Base-by-base conservation (phyloP, 2,797 vertebrate genomes). In the Amblyopsis hoosieri region DNA sequence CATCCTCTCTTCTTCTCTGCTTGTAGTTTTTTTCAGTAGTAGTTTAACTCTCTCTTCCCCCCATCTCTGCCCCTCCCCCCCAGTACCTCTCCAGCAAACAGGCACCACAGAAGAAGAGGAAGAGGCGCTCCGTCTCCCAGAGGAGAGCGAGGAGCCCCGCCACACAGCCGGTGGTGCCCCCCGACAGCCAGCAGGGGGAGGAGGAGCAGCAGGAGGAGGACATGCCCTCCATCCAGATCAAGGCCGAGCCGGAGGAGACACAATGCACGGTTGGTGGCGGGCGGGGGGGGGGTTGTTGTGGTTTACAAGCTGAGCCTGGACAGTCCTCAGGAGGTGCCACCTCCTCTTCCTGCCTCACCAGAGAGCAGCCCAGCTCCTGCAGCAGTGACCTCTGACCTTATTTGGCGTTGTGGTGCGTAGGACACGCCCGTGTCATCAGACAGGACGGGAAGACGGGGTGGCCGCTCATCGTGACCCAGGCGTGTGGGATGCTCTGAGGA, bases 181-280 rank as follows among this genome's bases (percentile, higher is more conserved):
- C n/a, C 71, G 59, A 1, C 64, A 72, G 0, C 17, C 17, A 5
- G 53, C 10, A 61, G 69, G 61, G 78, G 62, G 61, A 79, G 54
- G 78, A 81, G 75, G 71, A 81, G 78, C 68, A 71, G 66, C 57
- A 70, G 66, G 56, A 73, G 48, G 61, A 64, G 65, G 81, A 89
- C 80, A 93, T 93, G 92, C 92, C 91, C 59, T 90, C 91, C 45
- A 71, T 91, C 78, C 91, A 92, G 80, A 91, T 94, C 86, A 94
- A 94, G 81, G 76, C 88, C 1, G 93, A 94, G 83, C 92, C 92
- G 7, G 91, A 92, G 79, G 93, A 94, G 89, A 87, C 87, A 83
- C 88, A 89, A 81, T 92, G 91, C 90, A 90, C 90, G 89, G 92
- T 93, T 86, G 90, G 61, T 61, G 33, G 64, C n/a, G 14, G 14